Base-by-base conservation (phyloP, 2,888 invertebrate species). In the Ophonus ardosiacus region DNA sequence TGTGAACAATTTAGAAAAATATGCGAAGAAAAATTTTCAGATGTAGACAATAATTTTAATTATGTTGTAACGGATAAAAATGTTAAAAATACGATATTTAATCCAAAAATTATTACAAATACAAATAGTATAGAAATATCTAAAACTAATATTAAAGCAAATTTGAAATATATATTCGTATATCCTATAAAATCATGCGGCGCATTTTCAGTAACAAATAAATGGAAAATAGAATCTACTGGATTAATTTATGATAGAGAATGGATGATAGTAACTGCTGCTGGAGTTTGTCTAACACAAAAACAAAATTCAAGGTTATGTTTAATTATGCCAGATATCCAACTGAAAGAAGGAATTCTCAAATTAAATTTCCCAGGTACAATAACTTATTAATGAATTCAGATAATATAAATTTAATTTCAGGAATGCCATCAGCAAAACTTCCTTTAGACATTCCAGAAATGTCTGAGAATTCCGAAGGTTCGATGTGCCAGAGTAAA, bases 111-210 rank as follows among this genome's bases (percentile, higher is more conserved):
- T 63, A 13, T 13, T 40, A 59, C n/a, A 6, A 76, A 43, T 31
- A 15, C 13, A n/a, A 13, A 43, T n/a, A 40, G 21, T 56, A 38
- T 79, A 79, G 78, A 80, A 31, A n/a, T 76, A 17, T 40, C 31
- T 87, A 76, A 10, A 86, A 57, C 86, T 88, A 82, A 71, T 88
- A 21, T 88, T 59, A 79, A 31, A 59, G 57, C 59, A 83, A 68
- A 74, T 40, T 56, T 83, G 38, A 51, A 85, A 59, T 56, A 87
- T 13, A 93, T 96, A 86, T 94, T 93, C 89, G 92, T 98, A 71
- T 98, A 96, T 90, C 98, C 98, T 0, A 93, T 98, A 6, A 98
- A 98, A 92, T 98, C 98, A 0, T 98, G 98, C 91, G 97, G 94
- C 0, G 95, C 96, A 7, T 96, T 95, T 88, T 94, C 95, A 92